These are phyloP conservation scores for Symphodus melops DNA, from an alignment of 2,113 vertebrate species.

Conservation along the genomic window DNA sequence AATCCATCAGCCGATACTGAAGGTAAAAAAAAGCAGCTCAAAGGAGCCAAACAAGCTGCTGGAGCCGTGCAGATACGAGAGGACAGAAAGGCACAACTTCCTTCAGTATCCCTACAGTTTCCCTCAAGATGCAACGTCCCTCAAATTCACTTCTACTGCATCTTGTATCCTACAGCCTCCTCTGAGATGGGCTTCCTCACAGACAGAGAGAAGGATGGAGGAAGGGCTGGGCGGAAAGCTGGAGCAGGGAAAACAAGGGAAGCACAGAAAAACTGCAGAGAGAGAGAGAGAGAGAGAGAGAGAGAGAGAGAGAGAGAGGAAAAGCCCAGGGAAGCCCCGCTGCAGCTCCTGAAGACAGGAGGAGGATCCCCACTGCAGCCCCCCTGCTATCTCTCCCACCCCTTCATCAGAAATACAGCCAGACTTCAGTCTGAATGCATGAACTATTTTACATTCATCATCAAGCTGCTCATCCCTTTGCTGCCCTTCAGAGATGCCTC, in stretches of 20 bases:
- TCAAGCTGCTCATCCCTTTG: neutral
- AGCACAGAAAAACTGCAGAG: constrained; percentile 56
- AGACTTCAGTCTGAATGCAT: constrained; percentile 30
- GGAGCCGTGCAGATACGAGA: neutral
- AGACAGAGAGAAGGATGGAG: constrained; percentile 14
- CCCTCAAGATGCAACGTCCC: neutral
- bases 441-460: neutral
- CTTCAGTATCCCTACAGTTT: neutral
- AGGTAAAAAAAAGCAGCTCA: constrained; percentile 30
- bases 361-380: constrained; percentile 58
- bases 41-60: constrained; percentile 7
- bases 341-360: constrained; percentile 45
- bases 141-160: constrained; percentile 9
- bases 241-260: constrained; percentile 61
- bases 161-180: neutral
- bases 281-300: constrained; percentile 6
- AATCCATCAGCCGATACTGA: constrained; percentile 56
- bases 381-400: too few species aligned
- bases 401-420: constrained; percentile 28
- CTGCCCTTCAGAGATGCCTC: neutral
- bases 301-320: constrained; percentile 16
- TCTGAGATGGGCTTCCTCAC: neutral
- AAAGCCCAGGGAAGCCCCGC: constrained; percentile 66
- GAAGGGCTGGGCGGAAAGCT: constrained; percentile 27
- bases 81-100: neutral